These are phyloP conservation scores for Phalloptychus januarius DNA, from an alignment of 2,797 vertebrate genomes.

Conservation along the genomic window DNA sequence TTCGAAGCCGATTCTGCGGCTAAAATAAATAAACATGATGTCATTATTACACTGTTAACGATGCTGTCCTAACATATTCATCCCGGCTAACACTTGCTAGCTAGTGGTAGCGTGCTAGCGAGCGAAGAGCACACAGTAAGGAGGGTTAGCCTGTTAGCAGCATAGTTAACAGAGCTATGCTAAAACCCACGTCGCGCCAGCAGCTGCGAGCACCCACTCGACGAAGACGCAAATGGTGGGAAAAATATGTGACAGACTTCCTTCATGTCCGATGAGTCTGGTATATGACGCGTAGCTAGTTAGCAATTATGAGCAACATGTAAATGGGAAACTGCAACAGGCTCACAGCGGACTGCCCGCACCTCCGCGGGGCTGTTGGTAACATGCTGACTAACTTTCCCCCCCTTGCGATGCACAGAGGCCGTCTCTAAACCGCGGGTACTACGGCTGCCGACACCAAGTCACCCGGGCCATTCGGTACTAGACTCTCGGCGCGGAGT, in stretches of 20 bases:
- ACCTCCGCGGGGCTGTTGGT: slow-evolving; percentile 31
- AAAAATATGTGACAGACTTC: background rate
- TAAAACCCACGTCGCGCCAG: slow-evolving; percentile 76
- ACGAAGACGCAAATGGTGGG: background rate
- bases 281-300: background rate
- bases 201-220: slow-evolving; percentile 19
- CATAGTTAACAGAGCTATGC: slow-evolving; percentile 70
- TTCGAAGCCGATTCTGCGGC: background rate
- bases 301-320: slow-evolving; percentile 51
- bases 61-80: background rate
- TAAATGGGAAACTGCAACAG: slow-evolving; percentile 66
- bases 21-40: background rate
- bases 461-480: slow-evolving; percentile 12
- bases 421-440: slow-evolving; percentile 64
- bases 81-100: slow-evolving; percentile 42
- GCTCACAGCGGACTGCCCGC: slow-evolving; percentile 31
- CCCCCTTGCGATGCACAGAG: slow-evolving; percentile 63
- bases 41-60: fast-evolving
- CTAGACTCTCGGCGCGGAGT: slow-evolving; percentile 1
- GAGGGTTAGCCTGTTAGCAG: slow-evolving; percentile 67
- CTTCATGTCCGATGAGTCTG: background rate
- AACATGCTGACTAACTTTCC: slow-evolving; percentile 68
- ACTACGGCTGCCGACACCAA: slow-evolving; percentile 8
- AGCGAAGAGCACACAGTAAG: slow-evolving; percentile 16
- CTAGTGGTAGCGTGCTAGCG: slow-evolving; percentile 50